Percentiles rank a stretch among this genome's conserved stretches.
Evolutionary conservation across 2,797 vertebrate species (phyloP).

Genomic region (Kryptopterus vitreolus): DNA sequence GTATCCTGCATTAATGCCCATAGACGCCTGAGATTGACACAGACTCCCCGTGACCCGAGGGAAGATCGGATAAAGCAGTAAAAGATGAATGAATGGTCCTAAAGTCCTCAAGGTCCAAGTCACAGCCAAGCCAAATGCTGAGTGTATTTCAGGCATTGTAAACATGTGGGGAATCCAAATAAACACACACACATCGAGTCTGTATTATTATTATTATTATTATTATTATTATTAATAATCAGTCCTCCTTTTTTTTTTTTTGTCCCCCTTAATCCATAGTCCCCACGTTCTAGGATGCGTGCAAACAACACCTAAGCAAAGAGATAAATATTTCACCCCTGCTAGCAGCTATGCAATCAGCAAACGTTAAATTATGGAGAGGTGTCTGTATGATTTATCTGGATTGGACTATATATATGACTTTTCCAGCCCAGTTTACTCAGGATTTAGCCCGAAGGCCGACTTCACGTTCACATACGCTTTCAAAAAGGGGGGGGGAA

Average conservation of each 20-base stretch:
- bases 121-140: neutral
- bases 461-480: neutral
- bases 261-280: too few relatives aligned
- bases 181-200: neutral
- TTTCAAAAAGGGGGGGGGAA: too few relatives aligned
- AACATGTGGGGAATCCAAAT: too few relatives aligned
- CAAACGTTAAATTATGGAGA: slow-evolving; percentile 59
- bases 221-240: neutral
- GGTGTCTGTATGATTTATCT: slow-evolving; percentile 71
- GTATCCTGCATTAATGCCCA: too few relatives aligned
- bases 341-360: slow-evolving; percentile 67
- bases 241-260: too few relatives aligned
- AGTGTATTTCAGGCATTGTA: neutral
- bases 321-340: slow-evolving; percentile 72
- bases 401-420: slow-evolving; percentile 58
- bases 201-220: neutral
- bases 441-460: slow-evolving; percentile 61
- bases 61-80: too few relatives aligned
- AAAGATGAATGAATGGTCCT: too few relatives aligned
- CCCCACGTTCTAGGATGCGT: slow-evolving; percentile 58
- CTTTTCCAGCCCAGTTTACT: slow-evolving; percentile 48
- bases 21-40: too few relatives aligned
- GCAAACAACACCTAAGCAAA: slow-evolving; percentile 62
- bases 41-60: too few relatives aligned
- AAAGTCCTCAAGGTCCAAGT: neutral